A percentile compares a stretch with the other conserved stretches of the same genome.
Conservation (phyloP, 2,888 invertebrate species). For the Lycocerus yunnanus region DNA sequence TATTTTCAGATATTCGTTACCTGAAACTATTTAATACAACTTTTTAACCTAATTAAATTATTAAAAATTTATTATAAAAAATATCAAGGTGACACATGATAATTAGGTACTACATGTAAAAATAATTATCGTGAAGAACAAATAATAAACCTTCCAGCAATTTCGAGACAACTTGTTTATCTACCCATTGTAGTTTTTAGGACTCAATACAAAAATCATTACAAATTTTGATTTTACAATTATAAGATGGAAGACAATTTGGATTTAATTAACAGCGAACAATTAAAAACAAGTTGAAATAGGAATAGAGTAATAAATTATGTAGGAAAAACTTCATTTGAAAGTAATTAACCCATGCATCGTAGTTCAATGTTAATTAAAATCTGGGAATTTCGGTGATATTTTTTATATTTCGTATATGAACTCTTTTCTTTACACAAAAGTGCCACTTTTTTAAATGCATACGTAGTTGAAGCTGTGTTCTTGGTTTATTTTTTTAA, state of each 20-base stretch:
- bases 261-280: neutral
- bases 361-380: no score
- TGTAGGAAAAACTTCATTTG: neutral
- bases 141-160: neutral
- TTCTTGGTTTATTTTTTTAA: no score
- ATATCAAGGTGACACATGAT: neutral
- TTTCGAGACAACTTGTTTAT: neutral
- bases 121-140: neutral
- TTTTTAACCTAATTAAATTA: neutral
- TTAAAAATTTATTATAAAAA: neutral
- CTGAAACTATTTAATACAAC: neutral
- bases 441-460: no score
- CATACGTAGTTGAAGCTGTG: no score
- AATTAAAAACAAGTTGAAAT: neutral
- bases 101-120: no score
- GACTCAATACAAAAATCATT: neutral
- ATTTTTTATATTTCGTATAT: no score
- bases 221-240: neutral
- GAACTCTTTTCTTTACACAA: no score
- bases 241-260: neutral
- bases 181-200: no score
- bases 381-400: no score
- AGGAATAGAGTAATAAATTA: neutral
- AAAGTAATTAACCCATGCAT: neutral
- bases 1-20: neutral